Percentiles rank a stretch among this genome's conserved stretches.
Conservation (phyloP, 2,113 vertebrate species). For the Danio rerio region DNA sequence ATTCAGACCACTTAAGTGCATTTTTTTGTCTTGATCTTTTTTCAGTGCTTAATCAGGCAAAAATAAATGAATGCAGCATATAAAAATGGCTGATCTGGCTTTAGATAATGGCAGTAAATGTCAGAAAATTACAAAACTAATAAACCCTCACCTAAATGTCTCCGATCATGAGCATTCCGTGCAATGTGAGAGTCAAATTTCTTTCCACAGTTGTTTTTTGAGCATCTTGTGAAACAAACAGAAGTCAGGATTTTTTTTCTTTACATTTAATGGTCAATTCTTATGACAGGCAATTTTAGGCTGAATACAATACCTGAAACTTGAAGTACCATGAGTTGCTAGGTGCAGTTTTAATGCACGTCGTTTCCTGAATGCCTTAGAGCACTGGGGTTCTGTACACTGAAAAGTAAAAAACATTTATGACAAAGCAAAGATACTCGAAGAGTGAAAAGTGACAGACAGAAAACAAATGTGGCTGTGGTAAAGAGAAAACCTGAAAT, state of each 20-base stretch:
- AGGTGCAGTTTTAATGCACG: conserved; percentile 69
- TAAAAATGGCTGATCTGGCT: too few species aligned
- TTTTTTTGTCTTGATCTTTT: too few species aligned
- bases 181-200: conserved; percentile 66
- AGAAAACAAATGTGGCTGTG: neutral
- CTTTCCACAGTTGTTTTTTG: conserved; percentile 64
- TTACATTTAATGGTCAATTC: neutral
- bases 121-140: neutral
- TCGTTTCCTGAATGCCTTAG: conserved; percentile 74
- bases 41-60: too few species aligned
- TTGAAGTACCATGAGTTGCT: conserved; percentile 57
- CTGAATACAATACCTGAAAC: conserved; percentile 68
- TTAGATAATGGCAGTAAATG: neutral
- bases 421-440: neutral
- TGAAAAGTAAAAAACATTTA: conserved; percentile 29
- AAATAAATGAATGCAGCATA: too few species aligned
- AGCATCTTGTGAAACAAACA: conserved; percentile 67
- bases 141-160: conserved; percentile 72
- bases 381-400: conserved; percentile 72
- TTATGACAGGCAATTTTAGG: neutral
- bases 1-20: too few species aligned
- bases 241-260: too few species aligned
- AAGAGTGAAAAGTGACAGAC: neutral
- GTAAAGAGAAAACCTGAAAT: conserved; percentile 26
- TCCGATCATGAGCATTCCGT: conserved; percentile 76